Evolutionary conservation across 2,888 invertebrate species (phyloP), one percentile per base, ranked within the genome.

Genomic region (Subacronicta megacephala): DNA sequence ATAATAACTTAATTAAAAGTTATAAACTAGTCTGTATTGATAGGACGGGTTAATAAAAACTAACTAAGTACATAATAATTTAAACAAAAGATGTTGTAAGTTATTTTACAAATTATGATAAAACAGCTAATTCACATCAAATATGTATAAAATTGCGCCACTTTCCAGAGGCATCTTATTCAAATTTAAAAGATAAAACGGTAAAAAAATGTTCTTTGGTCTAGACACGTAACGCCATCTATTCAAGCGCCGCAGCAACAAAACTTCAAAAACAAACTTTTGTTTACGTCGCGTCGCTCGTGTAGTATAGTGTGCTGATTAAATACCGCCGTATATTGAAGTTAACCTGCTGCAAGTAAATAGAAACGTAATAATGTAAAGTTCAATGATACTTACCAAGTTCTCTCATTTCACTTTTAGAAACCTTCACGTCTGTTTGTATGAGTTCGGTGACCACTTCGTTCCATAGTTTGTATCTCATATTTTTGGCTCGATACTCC

Each of bases 321-420:
- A 42, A 42, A 40, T 15, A 33, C 20, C 23, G 18, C 38, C 26
- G 44, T 49, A 31, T 42, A 36, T 50, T 41, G 35, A 38, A 53
- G 16, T 59, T 69, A 57, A 50, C 35, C 36, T 18, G 31, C 31
- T 26, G 46, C 3, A 12, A 41, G 10, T 37, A 44, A 42, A 18
- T 29, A 49, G n/a, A 20, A 46, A 15, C 23, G 3, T 23, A 35
- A 59, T 36, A 43, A 41, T 20, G 12, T 37, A 37, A 52, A 41
- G 41, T 43, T 15, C 40, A 47, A 53, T 15, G 46, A 53, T 58
- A 74, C 64, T 80, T 84, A 93, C 93, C 92, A 41, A 93, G 84
- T 76, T 93, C 93, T 37, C 92, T 85, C 84, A 88, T 84, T 74
- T 93, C 93, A 69, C 90, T 89, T 73, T 93, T 93, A 2, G 90